Evolutionary conservation across 2,888 invertebrate genomes (phyloP).

Genomic region (Nomada ferruginata): DNA sequence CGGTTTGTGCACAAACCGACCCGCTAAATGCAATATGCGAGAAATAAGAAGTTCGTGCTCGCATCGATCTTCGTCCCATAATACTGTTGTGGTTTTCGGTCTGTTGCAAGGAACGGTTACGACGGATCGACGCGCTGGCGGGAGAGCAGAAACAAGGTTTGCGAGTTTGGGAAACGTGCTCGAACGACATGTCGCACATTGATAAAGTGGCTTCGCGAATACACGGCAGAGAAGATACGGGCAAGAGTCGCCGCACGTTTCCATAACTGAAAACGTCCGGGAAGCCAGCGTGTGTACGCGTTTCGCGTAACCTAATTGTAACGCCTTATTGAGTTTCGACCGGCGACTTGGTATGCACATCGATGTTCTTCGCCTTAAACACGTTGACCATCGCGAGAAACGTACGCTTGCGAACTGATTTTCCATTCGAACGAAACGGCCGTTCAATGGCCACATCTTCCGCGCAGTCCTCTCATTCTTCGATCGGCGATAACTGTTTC

Average conservation of each 20-base stretch:
- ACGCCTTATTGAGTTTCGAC: slow-evolving; percentile 59
- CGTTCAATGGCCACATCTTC: background rate
- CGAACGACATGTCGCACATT: background rate
- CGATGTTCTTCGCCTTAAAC: slow-evolving; percentile 14
- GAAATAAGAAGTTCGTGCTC: background rate
- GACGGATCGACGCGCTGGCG: background rate
- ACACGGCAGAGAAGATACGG: background rate
- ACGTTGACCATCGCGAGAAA: slow-evolving; percentile 18
- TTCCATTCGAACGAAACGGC: background rate
- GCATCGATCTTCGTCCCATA: background rate
- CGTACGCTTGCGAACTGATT: slow-evolving; percentile 10
- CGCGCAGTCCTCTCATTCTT: background rate
- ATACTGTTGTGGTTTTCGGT: background rate
- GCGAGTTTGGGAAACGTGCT: background rate
- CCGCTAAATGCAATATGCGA: too few relatives aligned
- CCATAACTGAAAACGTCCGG: slow-evolving; percentile 62
- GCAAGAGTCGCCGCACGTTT: slow-evolving; percentile 38
- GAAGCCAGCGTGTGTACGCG: slow-evolving; percentile 61
- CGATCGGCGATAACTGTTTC: background rate
- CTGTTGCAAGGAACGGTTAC: background rate
- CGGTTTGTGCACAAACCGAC: too few relatives aligned
- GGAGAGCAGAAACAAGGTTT: background rate
- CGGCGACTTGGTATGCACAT: slow-evolving; percentile 40
- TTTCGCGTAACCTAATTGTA: slow-evolving; percentile 63
- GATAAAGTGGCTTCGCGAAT: background rate